Evolutionary conservation across 2,113 vertebrate genomes (phyloP).

Genomic region (Lophius piscatorius): DNA sequence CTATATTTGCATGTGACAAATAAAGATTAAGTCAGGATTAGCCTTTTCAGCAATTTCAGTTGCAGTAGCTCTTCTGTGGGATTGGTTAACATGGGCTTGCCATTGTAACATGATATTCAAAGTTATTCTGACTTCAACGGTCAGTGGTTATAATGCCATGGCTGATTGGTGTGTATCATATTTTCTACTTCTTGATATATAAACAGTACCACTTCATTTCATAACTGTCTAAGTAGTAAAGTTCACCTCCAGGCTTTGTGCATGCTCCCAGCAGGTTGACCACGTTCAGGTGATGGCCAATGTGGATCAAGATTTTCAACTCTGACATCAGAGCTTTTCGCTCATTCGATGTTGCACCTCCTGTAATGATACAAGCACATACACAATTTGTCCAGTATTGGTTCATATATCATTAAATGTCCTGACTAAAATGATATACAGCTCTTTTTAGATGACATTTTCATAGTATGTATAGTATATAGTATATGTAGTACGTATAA

Average conservation of each 20-base stretch:
- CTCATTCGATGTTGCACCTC: slow-evolving; percentile 91
- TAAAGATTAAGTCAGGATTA: too few species aligned
- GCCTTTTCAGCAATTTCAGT: too few species aligned
- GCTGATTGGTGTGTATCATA: too few species aligned
- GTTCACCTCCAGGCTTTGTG: slow-evolving; percentile 92
- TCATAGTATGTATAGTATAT: too few species aligned
- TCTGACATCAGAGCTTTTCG: slow-evolving; percentile 95
- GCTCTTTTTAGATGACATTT: background rate
- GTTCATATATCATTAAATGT: background rate
- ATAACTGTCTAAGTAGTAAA: background rate
- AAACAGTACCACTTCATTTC: background rate
- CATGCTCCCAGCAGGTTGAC: slow-evolving; percentile 94
- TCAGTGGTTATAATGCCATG: too few species aligned
- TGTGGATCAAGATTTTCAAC: slow-evolving; percentile 95
- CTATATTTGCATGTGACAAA: too few species aligned
- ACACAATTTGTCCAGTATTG: background rate
- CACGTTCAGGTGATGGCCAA: slow-evolving; percentile 93
- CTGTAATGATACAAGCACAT: slow-evolving; percentile 78
- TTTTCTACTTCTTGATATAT: background rate
- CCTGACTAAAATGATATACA: background rate
- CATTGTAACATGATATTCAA: too few species aligned
- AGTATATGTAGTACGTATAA: too few species aligned
- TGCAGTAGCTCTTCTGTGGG: too few species aligned
- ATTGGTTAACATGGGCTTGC: too few species aligned
- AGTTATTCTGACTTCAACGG: too few species aligned